Base-by-base conservation (phyloP, 2,888 invertebrate species). In the Strigamia transsilvanica region DNA sequence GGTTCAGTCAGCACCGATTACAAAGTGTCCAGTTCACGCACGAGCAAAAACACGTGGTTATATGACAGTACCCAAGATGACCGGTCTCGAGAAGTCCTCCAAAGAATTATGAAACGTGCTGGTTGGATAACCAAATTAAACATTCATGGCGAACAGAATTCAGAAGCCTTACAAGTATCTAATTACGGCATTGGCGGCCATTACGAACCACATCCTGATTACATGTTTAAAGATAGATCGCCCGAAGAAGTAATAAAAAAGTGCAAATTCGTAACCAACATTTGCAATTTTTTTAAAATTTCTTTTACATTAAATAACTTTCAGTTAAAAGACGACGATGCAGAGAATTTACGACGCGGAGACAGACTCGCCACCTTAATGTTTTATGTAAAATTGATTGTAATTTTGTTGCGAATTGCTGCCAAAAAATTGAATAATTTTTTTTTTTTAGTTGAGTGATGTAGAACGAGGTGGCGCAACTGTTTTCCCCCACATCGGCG, bases 171-270 rank as follows among this genome's bases (percentile, higher is more conserved):
- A 18, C 88, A 89, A 87, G 87, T 89, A 77, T 87, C 87, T 10
- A 88, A 88, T 83, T 89, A 89, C 86, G 89, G 89, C 6, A 86
- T 89, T 32, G 89, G 89, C 61, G 89, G 89, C 18, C 89, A 89
- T 84, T 89, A 89, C 85, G 88, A 88, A 83, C 89, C 89, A 15
- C 89, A 89, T 85, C 85, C 85, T 80, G 87, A 87, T 82, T 85
- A 85, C 51, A 82, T 87, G n/a, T 84, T 85, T 21, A 83, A 84
- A 42, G 84, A 84, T 42, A 85, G 84, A 83, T 77, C 83, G 0
- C 83, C 83, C n/a, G 83, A 84, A 23, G 83, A 85, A 84, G 85
- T 85, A 82, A 81, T 80, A 23, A 42, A 79, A 9, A 80, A 34
- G 6, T 46, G 6, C 15, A 3, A 38, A 38, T 38, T 6, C 38